Base-by-base conservation (phyloP, 2,797 vertebrate genomes). In the Alcedo atthis region DNA sequence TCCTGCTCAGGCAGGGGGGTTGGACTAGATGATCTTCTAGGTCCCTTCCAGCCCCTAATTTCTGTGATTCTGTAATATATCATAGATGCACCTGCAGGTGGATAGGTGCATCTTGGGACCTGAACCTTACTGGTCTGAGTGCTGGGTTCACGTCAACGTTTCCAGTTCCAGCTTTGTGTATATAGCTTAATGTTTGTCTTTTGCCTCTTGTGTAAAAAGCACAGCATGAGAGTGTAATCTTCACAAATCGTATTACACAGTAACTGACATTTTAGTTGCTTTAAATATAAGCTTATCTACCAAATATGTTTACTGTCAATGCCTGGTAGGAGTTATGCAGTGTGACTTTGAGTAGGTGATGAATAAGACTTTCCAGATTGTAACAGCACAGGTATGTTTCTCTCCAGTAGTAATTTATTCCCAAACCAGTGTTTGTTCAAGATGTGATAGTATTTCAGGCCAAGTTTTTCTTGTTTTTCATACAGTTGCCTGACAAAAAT, bases 101-200 rank as follows among this genome's bases (percentile, higher is more conserved):
- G 14, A 3, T 3, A 3, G 14, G 4, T 2, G 2, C 3, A 3
- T 10, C n/a, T 22, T 14, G n/a, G 18, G 10, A 20, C 6, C 12
- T 21, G 19, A n/a, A 15, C 7, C 3, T 30, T 26, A 0, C 48
- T 10, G 11, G 3, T 26, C 16, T 33, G 26, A 9, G 5, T 14
- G 9, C 51, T 16, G 21, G 6, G 11, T 15, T 67, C 2, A 0
- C 15, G 2, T 0, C 0, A 45, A 22, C 5, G 0, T 6, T 16
- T 67, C 8, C 2, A 9, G 5, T 21, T 37, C 15, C 7, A 33
- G 7, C 43, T 74, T 42, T 43, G 24, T 6, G 5, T n/a, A 2
- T 2, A 0, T 6, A 35, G 19, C 15, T 43, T 33, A 9, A 17
- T 5, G 11, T 21, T 77, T 81, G 28, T 3, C 12, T 40, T 46